Conservation (phyloP, 1,140 invertebrate genomes). For the Eumeta japonica region DNA sequence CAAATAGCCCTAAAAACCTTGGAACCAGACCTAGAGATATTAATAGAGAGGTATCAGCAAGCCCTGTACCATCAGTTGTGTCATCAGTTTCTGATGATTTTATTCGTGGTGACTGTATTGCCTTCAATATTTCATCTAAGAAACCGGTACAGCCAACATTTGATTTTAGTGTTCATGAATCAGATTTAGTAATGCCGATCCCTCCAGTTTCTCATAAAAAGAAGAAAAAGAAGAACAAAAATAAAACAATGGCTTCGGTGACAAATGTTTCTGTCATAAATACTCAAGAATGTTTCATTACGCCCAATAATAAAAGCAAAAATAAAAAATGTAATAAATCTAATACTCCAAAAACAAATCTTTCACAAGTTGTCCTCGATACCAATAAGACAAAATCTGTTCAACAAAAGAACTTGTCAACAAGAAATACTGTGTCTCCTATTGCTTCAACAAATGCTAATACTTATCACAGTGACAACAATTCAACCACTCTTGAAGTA, state of each 20-base stretch:
- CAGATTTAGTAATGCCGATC: constrained; percentile 34
- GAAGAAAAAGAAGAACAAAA: constrained; percentile 43
- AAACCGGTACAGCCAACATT: constrained; percentile 39
- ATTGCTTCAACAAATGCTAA: constrained; percentile 30
- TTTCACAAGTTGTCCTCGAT: too few relatives aligned
- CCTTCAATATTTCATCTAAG: constrained; percentile 48
- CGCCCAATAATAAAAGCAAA: constrained; percentile 50
- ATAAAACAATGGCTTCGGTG: constrained; percentile 31
- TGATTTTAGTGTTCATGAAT: constrained; percentile 50
- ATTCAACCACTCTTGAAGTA: not conserved
- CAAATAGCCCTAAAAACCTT: not conserved
- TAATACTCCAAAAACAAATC: too few relatives aligned
- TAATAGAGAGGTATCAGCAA: constrained; percentile 33
- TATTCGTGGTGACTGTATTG: constrained; percentile 48
- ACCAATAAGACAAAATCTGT: not conserved
- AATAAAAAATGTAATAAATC: constrained; percentile 39
- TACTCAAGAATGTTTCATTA: constrained; percentile 52
- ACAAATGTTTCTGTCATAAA: constrained; percentile 15
- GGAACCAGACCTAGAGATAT: constrained; percentile 6
- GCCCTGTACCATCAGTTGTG: constrained; percentile 49
- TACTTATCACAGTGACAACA: constrained; percentile 39
- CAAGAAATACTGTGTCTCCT: constrained; percentile 23
- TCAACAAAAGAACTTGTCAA: not conserved
- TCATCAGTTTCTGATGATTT: constrained; percentile 57
- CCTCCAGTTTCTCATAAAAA: constrained; percentile 35